Evolutionary conservation across 2,888 invertebrate species (phyloP), one percentile per base, ranked within the genome.

Genomic region (Catotricha subobsoleta): DNA sequence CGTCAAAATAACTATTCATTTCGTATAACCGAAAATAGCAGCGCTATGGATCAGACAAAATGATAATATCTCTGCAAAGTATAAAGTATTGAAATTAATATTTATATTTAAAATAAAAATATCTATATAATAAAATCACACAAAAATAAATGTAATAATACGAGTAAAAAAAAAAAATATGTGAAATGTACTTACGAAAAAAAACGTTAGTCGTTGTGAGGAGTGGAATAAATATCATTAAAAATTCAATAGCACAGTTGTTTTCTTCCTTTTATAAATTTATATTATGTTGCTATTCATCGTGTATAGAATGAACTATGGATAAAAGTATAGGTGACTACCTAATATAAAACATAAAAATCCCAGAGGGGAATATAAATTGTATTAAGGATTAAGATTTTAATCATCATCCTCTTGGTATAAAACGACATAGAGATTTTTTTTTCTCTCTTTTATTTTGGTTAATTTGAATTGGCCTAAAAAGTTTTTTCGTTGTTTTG

Each of bases 401-500:
- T 36, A 36, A 36, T 36, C 36, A 36, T 36, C 36, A 36, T 36
- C 36, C 36, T 36, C 36, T 36, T 36, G n/a, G n/a, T n/a, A n/a
- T n/a, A n/a, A n/a, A n/a, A n/a, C n/a, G n/a, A n/a, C n/a, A n/a
- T n/a, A n/a, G n/a, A n/a, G n/a, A n/a, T n/a, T n/a, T n/a, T n/a
- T n/a, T n/a, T n/a, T n/a, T n/a, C n/a, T n/a, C n/a, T n/a, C n/a
- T n/a, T n/a, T n/a, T n/a, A n/a, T n/a, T n/a, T n/a, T n/a, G n/a
- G n/a, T n/a, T n/a, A n/a, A n/a, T n/a, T n/a, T n/a, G n/a, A n/a
- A n/a, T n/a, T n/a, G n/a, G n/a, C n/a, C n/a, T n/a, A n/a, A n/a
- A n/a, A n/a, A n/a, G n/a, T n/a, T n/a, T n/a, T n/a, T n/a, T n/a
- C n/a, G n/a, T n/a, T n/a, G n/a, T n/a, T n/a, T n/a, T n/a, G n/a